A percentile compares a stretch with the other conserved stretches of the same genome.
phyloP scores from a whole-genome alignment of 2,797 vertebrate genomes.

The Tragelaphus eurycerus region DNA sequence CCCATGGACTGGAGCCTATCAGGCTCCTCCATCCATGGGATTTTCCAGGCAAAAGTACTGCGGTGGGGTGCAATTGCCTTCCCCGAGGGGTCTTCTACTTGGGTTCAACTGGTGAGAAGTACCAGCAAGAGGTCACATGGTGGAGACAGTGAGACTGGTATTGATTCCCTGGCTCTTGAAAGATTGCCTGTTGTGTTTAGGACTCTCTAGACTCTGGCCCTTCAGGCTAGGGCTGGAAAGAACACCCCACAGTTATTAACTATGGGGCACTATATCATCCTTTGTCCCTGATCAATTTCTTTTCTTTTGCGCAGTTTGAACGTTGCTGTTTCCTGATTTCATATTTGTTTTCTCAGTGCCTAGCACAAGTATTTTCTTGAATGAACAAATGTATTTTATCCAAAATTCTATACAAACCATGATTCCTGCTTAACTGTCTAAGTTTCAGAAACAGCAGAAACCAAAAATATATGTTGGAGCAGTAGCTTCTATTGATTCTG shows the following conservation, averaged over 20 bases:
- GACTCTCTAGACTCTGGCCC: not conserved
- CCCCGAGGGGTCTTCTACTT: not conserved
- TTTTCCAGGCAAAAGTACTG: no score
- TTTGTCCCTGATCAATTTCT: not conserved
- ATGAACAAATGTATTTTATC: not conserved
- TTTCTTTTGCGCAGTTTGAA: not conserved
- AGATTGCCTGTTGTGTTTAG: not conserved
- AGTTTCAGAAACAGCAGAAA: constrained; percentile 8
- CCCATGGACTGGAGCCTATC: no score
- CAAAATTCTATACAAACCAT: not conserved
- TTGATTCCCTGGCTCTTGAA: not conserved
- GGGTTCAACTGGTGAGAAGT: not conserved
- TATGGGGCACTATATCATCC: not conserved
- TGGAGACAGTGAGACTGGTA: not conserved
- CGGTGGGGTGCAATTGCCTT: no score
- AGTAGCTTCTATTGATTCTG: not conserved
- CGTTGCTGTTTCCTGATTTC: not conserved
- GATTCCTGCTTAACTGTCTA: not conserved
- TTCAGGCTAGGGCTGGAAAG: not conserved
- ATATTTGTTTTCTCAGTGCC: constrained; percentile 1
- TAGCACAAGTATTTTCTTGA: not conserved
- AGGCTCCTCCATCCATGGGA: no score
- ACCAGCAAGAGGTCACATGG: not conserved
- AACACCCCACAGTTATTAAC: not conserved
- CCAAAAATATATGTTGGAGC: not conserved